These are phyloP conservation scores for Abrostola tripartita DNA, from an alignment of 2,888 invertebrate species.

Conservation along the genomic window DNA sequence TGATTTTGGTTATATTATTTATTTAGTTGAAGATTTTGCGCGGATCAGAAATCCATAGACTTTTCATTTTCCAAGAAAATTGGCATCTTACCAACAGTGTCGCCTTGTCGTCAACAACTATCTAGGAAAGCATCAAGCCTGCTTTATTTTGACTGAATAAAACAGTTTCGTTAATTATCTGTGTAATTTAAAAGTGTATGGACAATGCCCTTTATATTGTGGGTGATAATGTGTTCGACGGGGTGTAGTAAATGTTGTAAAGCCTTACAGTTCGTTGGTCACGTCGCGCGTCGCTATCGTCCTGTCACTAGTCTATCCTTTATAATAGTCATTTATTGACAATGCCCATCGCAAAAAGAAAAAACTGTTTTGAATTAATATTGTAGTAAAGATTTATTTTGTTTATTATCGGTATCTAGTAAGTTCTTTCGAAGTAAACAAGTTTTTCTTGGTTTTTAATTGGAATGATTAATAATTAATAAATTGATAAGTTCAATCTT, in stretches of 20 bases:
- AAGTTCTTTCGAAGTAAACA: too few species aligned
- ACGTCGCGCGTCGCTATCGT: constrained; percentile 33
- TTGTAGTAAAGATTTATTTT: too few species aligned
- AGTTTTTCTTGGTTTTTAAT: too few species aligned
- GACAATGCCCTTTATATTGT: neutral
- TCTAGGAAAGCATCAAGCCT: too few species aligned
- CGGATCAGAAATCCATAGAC: neutral
- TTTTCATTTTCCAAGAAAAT: neutral
- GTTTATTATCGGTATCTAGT: too few species aligned
- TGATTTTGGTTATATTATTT: too few species aligned
- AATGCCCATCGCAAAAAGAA: constrained; percentile 18
- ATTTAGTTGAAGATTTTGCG: too few species aligned
- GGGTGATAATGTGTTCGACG: constrained; percentile 46
- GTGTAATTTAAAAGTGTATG: neutral
- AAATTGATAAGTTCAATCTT: too few species aligned
- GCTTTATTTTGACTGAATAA: neutral
- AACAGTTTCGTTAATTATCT: neutral
- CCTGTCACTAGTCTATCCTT: constrained; percentile 16
- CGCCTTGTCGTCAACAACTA: neutral
- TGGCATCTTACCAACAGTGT: neutral
- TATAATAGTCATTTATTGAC: constrained; percentile 58
- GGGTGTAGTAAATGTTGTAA: constrained; percentile 66
- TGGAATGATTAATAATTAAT: too few species aligned
- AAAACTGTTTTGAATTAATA: too few species aligned
- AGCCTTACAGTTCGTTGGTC: constrained; percentile 59